A percentile compares a stretch with the other conserved stretches of the same genome.
phyloP scores from a whole-genome alignment of 2,888 invertebrate genomes.

The Microctonus hyperodae region DNA sequence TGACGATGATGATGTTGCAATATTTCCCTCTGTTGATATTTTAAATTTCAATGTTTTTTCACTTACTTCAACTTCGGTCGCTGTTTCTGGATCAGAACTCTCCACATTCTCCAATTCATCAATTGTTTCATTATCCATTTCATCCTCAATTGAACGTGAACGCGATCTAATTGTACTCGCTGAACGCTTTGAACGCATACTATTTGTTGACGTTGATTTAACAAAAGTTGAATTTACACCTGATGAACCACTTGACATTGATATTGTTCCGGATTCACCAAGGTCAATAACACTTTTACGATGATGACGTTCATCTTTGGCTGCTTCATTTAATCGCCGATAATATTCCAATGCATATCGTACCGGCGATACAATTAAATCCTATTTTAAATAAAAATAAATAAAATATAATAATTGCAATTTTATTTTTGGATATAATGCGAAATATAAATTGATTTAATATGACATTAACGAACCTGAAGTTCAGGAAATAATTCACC shows the following conservation, averaged over 20 bases:
- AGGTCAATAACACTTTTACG: conserved; percentile 66
- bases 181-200: conserved; percentile 63
- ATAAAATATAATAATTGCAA: not conserved
- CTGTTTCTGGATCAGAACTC: conserved; percentile 73
- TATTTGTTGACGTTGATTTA: conserved; percentile 61
- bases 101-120: conserved; percentile 65
- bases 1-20: conserved; percentile 52
- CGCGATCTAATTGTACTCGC: conserved; percentile 59
- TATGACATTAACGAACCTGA: conserved; percentile 64
- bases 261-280: conserved; percentile 47
- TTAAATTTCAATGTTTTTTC: conserved; percentile 80
- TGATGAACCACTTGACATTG: conserved; percentile 37
- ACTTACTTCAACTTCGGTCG: conserved; percentile 77
- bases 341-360: conserved; percentile 71
- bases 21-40: conserved; percentile 74
- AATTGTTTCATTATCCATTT: conserved; percentile 53
- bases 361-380: conserved; percentile 70
- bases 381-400: conserved; percentile 61
- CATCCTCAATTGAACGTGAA: conserved; percentile 59
- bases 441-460: not conserved
- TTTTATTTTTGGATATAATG: not conserved
- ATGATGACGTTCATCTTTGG: conserved; percentile 68
- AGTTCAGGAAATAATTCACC: conserved; percentile 78
- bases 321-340: conserved; percentile 69
- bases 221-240: conserved; percentile 45